Conservation (phyloP, 2,888 invertebrate species). For the Priapulus caudatus region DNA sequence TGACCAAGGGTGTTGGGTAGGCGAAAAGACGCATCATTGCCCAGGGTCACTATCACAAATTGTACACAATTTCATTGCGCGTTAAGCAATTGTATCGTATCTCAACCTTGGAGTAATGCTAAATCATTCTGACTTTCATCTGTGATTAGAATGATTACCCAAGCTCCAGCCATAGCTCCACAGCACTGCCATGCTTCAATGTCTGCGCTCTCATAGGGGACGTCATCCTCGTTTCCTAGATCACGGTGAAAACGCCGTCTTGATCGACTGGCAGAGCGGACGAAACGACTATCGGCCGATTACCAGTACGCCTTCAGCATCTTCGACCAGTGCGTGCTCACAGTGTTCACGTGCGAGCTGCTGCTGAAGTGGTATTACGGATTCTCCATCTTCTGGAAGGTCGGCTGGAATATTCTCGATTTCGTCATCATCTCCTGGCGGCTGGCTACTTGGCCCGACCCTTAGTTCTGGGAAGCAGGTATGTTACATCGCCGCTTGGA, state of each 20-base stretch:
- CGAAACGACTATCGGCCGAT: conserved; percentile 15
- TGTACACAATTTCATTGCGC: too few species aligned
- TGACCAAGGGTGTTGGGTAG: too few species aligned
- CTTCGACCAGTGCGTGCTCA: conserved; percentile 21
- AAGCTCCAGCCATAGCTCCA: too few species aligned
- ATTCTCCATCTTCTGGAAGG: conserved; percentile 31
- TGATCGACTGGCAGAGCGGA: conserved; percentile 29
- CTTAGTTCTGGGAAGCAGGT: conserved; percentile 17
- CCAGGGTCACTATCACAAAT: too few species aligned
- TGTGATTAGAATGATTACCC: too few species aligned
- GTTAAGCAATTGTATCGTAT: too few species aligned
- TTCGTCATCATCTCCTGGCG: conserved; percentile 27
- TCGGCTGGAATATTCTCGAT: conserved; percentile 32
- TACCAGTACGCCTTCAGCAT: conserved; percentile 21
- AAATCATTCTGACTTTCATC: too few species aligned
- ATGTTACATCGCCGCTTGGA: too few species aligned
- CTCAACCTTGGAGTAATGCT: too few species aligned
- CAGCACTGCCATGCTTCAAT: too few species aligned
- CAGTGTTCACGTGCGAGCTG: not conserved
- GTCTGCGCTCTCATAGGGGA: too few species aligned
- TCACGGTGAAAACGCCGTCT: conserved; percentile 27
- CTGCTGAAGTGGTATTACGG: conserved; percentile 18
- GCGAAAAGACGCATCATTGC: too few species aligned
- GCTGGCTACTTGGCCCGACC: conserved; percentile 21
- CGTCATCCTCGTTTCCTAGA: conserved; percentile 24